These are phyloP conservation scores for Chloebia gouldiae DNA, from an alignment of 2,113 vertebrate genomes.

Conservation along the genomic window DNA sequence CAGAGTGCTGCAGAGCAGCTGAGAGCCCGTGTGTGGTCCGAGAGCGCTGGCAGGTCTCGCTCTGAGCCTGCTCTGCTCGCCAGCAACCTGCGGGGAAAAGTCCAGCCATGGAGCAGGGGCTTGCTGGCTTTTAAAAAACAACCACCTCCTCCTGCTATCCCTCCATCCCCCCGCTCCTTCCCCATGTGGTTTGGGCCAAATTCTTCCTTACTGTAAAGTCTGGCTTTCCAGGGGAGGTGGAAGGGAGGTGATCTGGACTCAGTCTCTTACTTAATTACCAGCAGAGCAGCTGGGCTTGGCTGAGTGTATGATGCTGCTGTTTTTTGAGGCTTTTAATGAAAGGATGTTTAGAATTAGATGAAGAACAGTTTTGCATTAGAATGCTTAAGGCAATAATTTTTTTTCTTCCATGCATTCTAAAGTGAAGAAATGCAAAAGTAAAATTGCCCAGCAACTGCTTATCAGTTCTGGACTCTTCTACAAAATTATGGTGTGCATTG, in stretches of 20 bases:
- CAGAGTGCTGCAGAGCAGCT: not conserved
- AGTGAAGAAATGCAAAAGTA: not conserved
- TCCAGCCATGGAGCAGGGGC: not conserved
- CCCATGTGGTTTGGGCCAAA: not conserved
- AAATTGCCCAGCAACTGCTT: not conserved
- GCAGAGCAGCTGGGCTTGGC: constrained; percentile 7
- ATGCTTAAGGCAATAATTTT: not conserved
- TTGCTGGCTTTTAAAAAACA: not conserved
- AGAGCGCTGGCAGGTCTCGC: not conserved
- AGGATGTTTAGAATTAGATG: not conserved
- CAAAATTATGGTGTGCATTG: not conserved
- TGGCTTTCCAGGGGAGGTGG: not conserved
- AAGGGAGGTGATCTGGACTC: not conserved
- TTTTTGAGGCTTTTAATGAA: not conserved
- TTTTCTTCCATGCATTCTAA: not conserved
- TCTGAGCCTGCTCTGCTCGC: not conserved
- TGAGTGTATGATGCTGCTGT: not conserved
- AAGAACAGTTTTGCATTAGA: not conserved
- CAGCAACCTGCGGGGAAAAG: constrained; percentile 35
- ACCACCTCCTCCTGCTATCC: not conserved
- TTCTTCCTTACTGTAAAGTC: not conserved
- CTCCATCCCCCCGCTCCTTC: not conserved
- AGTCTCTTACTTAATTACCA: not conserved
- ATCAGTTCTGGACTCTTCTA: not conserved
- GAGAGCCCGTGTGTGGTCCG: constrained; percentile 20